Percentiles rank a stretch among this genome's conserved stretches.
phyloP scores from a whole-genome alignment of 2,888 invertebrate genomes.

The Baronia brevicornis region DNA sequence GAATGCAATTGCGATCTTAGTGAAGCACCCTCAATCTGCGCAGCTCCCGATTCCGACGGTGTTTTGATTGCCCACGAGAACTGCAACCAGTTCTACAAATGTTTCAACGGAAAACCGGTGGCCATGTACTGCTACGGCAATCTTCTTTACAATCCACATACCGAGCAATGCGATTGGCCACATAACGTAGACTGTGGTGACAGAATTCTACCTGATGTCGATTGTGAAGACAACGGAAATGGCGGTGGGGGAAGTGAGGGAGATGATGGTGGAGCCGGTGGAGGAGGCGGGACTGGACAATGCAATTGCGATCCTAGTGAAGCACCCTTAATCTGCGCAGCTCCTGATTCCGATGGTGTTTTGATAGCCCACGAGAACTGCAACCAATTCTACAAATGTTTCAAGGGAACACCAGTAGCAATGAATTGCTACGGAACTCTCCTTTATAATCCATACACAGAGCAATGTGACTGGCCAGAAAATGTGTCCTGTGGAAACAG shows the following conservation, averaged over 20 bases:
- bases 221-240: slow-evolving; percentile 20
- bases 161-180: slow-evolving; percentile 20
- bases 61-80: no score
- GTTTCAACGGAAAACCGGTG: no score
- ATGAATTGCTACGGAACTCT: slow-evolving; percentile 23
- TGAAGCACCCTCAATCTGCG: no score
- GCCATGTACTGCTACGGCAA: no score
- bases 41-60: no score
- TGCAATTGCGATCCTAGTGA: slow-evolving; percentile 11
- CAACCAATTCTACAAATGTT: slow-evolving; percentile 28
- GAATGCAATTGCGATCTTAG: no score
- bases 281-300: background rate
- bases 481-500: slow-evolving; percentile 30
- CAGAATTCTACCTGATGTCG: slow-evolving; percentile 26
- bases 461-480: slow-evolving; percentile 31
- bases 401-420: slow-evolving; percentile 22
- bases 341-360: slow-evolving; percentile 25
- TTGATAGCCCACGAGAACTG: slow-evolving; percentile 33
- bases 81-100: no score
- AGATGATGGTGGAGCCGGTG: slow-evolving; percentile 1
- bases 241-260: slow-evolving; percentile 3
- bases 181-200: slow-evolving; percentile 21
- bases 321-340: slow-evolving; percentile 24
- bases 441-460: slow-evolving; percentile 25
- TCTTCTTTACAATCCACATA: slow-evolving; percentile 17